phyloP scores from a whole-genome alignment of 2,797 vertebrate genomes.

The Rhodeus uyekii region DNA sequence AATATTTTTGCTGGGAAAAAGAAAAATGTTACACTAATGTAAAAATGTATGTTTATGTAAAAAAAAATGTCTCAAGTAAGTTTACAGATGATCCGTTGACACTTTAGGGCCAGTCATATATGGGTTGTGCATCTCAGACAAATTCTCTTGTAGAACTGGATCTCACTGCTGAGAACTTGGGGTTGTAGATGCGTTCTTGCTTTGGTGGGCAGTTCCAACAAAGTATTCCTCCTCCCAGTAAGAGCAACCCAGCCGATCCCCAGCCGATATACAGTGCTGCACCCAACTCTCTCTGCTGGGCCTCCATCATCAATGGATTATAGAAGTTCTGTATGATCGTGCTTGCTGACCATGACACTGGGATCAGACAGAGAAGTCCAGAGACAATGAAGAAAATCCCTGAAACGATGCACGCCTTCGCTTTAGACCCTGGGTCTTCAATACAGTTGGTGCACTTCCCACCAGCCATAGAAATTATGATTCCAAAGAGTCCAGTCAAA shows the following conservation, averaged over 20 bases:
- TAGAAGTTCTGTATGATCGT: slow-evolving; percentile 79
- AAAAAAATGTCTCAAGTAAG: background rate
- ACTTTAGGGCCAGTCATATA: background rate
- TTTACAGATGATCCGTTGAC: slow-evolving; percentile 52
- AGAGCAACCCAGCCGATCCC: slow-evolving; percentile 79
- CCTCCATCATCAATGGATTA: slow-evolving; percentile 67
- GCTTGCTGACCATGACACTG: slow-evolving; percentile 79
- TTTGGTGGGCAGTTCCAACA: slow-evolving; percentile 80
- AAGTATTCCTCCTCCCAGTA: slow-evolving; percentile 85
- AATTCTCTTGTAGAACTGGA: slow-evolving; percentile 67
- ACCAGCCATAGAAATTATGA: slow-evolving; percentile 72
- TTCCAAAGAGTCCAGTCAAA: slow-evolving; percentile 69
- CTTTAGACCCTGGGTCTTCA: slow-evolving; percentile 71
- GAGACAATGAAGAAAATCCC: slow-evolving; percentile 76
- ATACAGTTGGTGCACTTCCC: slow-evolving; percentile 85
- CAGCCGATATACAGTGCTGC: slow-evolving; percentile 90
- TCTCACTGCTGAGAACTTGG: slow-evolving; percentile 67
- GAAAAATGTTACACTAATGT: background rate
- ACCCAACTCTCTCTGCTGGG: slow-evolving; percentile 85
- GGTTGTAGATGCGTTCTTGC: slow-evolving; percentile 59
- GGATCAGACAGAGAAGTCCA: slow-evolving; percentile 76
- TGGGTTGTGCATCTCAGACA: slow-evolving; percentile 58
- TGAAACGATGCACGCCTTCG: slow-evolving; percentile 72
- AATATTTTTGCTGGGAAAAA: background rate
- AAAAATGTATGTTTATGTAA: too few relatives aligned